Evolutionary conservation across 2,888 invertebrate genomes (phyloP), one percentile per base, ranked within the genome.

Genomic region (Eilema sororculum): DNA sequence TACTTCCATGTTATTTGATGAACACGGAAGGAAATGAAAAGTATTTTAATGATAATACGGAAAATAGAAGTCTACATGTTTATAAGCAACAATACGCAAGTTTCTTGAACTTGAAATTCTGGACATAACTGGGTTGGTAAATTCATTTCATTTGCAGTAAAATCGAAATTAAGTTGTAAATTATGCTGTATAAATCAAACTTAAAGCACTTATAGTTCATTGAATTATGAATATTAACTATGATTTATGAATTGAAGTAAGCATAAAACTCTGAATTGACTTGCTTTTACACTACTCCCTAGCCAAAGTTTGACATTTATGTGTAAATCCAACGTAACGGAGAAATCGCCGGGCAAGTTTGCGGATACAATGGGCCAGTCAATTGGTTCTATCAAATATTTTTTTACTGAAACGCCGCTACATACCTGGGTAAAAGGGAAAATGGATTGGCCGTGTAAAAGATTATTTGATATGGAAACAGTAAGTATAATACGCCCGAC

Each of bases 211-310:
- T 46, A 20, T 20, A 20, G 46, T 46, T 46, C 46, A 46, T 6
- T 46, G 46, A 37, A 37, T 12, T 37, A 10, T 37, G 33, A 37
- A 37, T 12, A 37, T 37, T 37, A 37, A 37, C 1, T 37, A 37
- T 5, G 12, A 37, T 37, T 37, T 37, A 37, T 37, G 33, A 37
- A 37, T 12, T 37, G 33, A 52, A 86, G 89, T 76, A 85, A 89
- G 87, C 57, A n/a, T 57, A 5, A 22, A 58, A 87, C 58, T 69
- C 46, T 30, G 59, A 63, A 72, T 72, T 70, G 63, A 70, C 63
- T 67, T 73, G 65, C 41, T 71, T 72, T 66, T 46, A 61, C 52
- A n/a, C 9, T 8, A 0, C 9, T 52, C 52, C 20, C 52, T 68
- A 68, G 52, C 71, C 69, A 68, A 78, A 68, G 70, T 61, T 73